Evolutionary conservation across 1,140 invertebrate species (phyloP).

Genomic region (Zaprionus inermis): DNA sequence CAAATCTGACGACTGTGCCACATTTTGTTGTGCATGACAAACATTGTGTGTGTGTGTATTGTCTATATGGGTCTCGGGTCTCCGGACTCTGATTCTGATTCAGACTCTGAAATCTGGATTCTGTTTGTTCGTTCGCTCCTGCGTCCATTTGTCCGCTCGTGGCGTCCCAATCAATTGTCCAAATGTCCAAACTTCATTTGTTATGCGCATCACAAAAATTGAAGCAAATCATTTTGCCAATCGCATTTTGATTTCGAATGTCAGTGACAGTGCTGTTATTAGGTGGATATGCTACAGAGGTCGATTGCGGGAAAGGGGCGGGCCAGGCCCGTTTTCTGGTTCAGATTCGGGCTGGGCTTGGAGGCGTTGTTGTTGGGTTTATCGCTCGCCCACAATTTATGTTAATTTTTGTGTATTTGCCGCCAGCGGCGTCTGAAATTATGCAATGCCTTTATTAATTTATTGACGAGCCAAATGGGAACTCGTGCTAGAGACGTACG

Average conservation of each 20-base stretch:
- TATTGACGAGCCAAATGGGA: slow-evolving; percentile 66
- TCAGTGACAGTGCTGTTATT: slow-evolving; percentile 66
- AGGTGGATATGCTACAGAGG: slow-evolving; percentile 9
- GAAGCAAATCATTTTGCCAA: slow-evolving; percentile 82
- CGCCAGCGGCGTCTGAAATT: slow-evolving; percentile 71
- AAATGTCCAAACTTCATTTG: slow-evolving; percentile 82
- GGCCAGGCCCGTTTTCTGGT: too few species aligned
- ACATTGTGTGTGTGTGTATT: slow-evolving; percentile 53
- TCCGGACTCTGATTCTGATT: slow-evolving; percentile 9
- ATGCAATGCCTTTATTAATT: slow-evolving; percentile 81
- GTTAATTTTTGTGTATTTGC: slow-evolving; percentile 76
- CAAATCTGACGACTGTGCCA: slow-evolving; percentile 73
- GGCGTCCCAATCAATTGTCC: slow-evolving; percentile 79
- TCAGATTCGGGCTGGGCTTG: too few species aligned
- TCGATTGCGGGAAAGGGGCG: background rate
- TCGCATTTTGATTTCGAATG: slow-evolving; percentile 82
- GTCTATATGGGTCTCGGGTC: slow-evolving; percentile 61
- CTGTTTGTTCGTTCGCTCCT: slow-evolving; percentile 38
- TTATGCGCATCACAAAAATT: slow-evolving; percentile 82
- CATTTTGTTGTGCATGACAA: slow-evolving; percentile 80
- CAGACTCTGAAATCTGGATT: slow-evolving; percentile 39
- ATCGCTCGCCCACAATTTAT: slow-evolving; percentile 64
- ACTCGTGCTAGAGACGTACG: slow-evolving; percentile 35
- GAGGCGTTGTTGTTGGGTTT: background rate
- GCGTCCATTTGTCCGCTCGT: slow-evolving; percentile 40